phyloP scores from a whole-genome alignment of 2,113 vertebrate species.

The Tachycineta bicolor region DNA sequence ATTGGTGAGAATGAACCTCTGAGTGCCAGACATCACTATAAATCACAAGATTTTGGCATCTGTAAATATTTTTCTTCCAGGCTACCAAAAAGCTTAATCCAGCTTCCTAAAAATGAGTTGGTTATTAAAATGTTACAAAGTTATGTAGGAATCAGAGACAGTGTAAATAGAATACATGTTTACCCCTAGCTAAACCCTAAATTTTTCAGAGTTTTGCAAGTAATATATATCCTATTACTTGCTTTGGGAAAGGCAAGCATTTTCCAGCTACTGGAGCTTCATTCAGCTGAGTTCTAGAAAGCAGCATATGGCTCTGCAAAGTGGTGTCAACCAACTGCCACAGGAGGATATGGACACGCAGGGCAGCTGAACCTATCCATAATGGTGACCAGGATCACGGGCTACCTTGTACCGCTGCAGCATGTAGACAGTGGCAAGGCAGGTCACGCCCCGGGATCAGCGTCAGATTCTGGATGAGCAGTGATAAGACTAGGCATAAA shows the following conservation, averaged over 20 bases:
- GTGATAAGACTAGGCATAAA: not conserved
- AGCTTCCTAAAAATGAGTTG: not conserved
- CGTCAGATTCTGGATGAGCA: not conserved
- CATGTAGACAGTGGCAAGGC: rapidly evolving
- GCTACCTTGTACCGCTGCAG: rapidly evolving
- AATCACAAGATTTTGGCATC: not conserved
- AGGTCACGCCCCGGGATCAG: not conserved
- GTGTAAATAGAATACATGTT: not conserved
- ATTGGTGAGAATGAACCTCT: not conserved
- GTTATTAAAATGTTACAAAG: not conserved
- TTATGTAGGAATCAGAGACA: not conserved
- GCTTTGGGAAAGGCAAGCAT: not conserved
- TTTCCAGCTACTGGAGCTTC: not conserved
- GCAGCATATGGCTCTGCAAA: not conserved
- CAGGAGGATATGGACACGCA: not conserved
- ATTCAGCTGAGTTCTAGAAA: not conserved
- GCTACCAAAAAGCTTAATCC: rapidly evolving
- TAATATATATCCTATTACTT: not conserved
- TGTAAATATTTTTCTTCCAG: not conserved
- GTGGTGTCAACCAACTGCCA: not conserved
- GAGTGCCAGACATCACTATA: not conserved
- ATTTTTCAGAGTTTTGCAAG: not conserved
- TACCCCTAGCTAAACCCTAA: not conserved
- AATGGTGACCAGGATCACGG: too few relatives aligned
- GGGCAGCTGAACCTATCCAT: not conserved